Evolutionary conservation across 1,140 invertebrate genomes (phyloP).

Genomic region (Lepidostoma basale): DNA sequence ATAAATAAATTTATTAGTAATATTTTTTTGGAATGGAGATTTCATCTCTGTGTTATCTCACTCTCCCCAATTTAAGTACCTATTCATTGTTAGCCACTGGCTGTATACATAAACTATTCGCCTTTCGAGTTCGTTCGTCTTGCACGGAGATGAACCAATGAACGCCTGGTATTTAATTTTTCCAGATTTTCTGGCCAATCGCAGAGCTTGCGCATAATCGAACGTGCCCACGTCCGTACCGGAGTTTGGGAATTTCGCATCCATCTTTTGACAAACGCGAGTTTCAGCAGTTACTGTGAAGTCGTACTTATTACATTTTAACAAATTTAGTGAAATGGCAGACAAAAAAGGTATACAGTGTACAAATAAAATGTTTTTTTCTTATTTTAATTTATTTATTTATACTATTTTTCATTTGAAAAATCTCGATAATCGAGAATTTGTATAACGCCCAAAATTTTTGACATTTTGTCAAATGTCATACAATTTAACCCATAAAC

Average conservation of each 20-base stretch:
- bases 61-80: neutral
- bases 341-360: conserved; percentile 37
- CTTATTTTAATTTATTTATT: conserved; percentile 15
- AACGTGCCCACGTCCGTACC: conserved; percentile 4
- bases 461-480: conserved; percentile 38
- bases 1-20: no score
- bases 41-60: no score
- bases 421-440: conserved; percentile 1
- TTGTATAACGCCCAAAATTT: conserved; percentile 32
- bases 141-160: neutral
- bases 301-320: conserved; percentile 27
- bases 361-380: conserved; percentile 30
- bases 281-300: conserved; percentile 32
- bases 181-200: conserved; percentile 13
- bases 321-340: conserved; percentile 33
- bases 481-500: conserved; percentile 11
- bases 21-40: no score
- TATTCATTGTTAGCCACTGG: neutral
- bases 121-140: neutral
- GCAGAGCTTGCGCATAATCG: neutral
- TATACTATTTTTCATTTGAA: conserved; percentile 12
- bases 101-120: neutral
- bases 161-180: neutral
- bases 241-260: conserved; percentile 24
- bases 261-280: conserved; percentile 38